Evolutionary conservation across 2,888 invertebrate species (phyloP).

Genomic region (Drosophila prolongata): DNA sequence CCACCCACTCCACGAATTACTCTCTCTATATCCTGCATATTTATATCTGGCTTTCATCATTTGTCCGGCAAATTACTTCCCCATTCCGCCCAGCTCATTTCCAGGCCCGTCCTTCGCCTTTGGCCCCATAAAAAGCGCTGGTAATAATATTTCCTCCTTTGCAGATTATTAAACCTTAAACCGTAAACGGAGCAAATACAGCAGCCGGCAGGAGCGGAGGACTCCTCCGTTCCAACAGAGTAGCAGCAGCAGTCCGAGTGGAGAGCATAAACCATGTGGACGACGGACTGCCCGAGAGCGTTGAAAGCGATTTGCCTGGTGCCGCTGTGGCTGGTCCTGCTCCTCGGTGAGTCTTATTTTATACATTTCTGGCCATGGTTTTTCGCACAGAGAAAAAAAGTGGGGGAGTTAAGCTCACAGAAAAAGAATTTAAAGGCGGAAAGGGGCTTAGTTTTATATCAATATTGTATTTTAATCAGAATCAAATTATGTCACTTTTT

Average conservation of each 20-base stretch:
- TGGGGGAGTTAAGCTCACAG: neutral
- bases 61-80: slow-evolving; percentile 31
- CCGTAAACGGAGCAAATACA: slow-evolving; percentile 41
- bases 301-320: slow-evolving; percentile 73
- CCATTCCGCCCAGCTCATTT: slow-evolving; percentile 32
- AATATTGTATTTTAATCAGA: too few species aligned
- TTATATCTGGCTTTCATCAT: slow-evolving; percentile 24
- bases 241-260: slow-evolving; percentile 14
- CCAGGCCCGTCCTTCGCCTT: slow-evolving; percentile 29
- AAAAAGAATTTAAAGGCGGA: neutral
- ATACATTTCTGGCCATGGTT: neutral
- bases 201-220: slow-evolving; percentile 9
- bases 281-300: slow-evolving; percentile 75
- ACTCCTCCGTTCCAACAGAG: slow-evolving; percentile 4
- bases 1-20: neutral
- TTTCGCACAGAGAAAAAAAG: slow-evolving; percentile 1
- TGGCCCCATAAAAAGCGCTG: slow-evolving; percentile 40
- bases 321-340: slow-evolving; percentile 80
- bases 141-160: slow-evolving; percentile 46
- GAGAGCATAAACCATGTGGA: slow-evolving; percentile 73
- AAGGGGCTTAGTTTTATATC: too few species aligned
- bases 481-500: too few species aligned
- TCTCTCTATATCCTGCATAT: slow-evolving; percentile 17
- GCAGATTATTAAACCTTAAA: slow-evolving; percentile 51
- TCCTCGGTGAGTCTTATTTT: slow-evolving; percentile 75